phyloP scores from a whole-genome alignment of 2,113 vertebrate genomes.

The Labeo rohita region DNA sequence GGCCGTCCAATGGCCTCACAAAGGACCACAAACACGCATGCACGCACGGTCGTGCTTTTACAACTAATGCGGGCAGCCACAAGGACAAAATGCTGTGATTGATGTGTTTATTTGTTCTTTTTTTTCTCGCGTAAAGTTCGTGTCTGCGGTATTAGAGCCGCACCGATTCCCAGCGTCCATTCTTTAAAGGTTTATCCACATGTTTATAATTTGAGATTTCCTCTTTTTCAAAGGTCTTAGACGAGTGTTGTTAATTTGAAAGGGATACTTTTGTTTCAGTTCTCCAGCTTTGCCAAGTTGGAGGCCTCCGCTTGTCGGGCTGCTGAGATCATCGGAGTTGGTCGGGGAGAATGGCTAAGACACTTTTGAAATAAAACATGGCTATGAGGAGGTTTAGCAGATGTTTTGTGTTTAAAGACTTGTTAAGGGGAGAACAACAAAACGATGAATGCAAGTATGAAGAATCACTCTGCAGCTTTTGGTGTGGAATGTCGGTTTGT shows the following conservation, averaged over 20 bases:
- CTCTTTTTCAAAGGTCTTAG: slow-evolving; percentile 70
- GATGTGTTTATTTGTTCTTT: slow-evolving; percentile 55
- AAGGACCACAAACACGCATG: slow-evolving; percentile 48
- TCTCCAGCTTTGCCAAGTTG: slow-evolving; percentile 67
- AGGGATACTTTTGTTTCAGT: slow-evolving; percentile 74
- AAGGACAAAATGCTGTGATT: slow-evolving; percentile 61
- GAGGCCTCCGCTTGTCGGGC: slow-evolving; percentile 59
- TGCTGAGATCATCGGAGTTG: slow-evolving; percentile 41
- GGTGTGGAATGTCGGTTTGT: neutral
- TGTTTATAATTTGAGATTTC: slow-evolving; percentile 76
- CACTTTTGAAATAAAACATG: slow-evolving; percentile 72
- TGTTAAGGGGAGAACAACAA: slow-evolving; percentile 67
- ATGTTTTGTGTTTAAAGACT: slow-evolving; percentile 75
- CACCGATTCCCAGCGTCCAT: slow-evolving; percentile 64
- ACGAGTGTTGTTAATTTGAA: slow-evolving; percentile 77
- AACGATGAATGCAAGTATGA: slow-evolving; percentile 57
- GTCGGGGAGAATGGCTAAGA: slow-evolving; percentile 51
- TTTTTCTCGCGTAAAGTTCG: slow-evolving; percentile 63
- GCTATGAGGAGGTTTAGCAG: slow-evolving; percentile 70
- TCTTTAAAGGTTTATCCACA: slow-evolving; percentile 67
- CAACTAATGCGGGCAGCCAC: slow-evolving; percentile 46
- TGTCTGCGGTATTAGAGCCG: slow-evolving; percentile 61
- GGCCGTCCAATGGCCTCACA: slow-evolving; percentile 28
- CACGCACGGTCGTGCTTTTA: slow-evolving; percentile 36
- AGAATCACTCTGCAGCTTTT: neutral